Evolutionary conservation across 2,797 vertebrate species (phyloP).

Genomic region (Antennarius maculatus): DNA sequence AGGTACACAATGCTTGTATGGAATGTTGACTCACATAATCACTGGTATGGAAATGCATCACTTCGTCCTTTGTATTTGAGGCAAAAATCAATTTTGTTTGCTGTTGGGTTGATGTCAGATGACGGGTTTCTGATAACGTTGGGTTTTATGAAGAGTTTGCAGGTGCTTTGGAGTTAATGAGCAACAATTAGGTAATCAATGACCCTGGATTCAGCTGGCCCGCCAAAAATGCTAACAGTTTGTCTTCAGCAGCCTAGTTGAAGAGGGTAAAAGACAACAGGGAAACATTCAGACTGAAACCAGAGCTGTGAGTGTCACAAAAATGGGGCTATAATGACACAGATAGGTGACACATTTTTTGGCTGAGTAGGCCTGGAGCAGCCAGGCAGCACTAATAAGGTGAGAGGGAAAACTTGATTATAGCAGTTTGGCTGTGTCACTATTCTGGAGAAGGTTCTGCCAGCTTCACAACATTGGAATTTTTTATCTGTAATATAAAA

Average conservation of each 20-base stretch:
- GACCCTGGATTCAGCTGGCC: constrained; percentile 40
- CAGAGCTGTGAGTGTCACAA: constrained; percentile 37
- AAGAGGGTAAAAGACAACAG: constrained; percentile 44
- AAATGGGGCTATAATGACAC: constrained; percentile 58
- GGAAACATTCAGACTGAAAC: constrained; percentile 13
- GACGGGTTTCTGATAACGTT: constrained; percentile 20
- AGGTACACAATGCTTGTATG: no score
- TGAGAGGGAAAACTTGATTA: constrained; percentile 37
- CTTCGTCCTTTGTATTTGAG: background rate
- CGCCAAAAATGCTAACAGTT: constrained; percentile 16
- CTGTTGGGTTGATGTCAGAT: constrained; percentile 7
- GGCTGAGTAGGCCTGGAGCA: constrained; percentile 45
- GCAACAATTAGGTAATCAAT: constrained; percentile 72
- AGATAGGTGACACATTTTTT: constrained; percentile 67
- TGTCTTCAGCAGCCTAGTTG: constrained; percentile 36
- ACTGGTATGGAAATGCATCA: background rate
- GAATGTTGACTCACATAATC: background rate
- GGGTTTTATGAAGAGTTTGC: constrained; percentile 39
- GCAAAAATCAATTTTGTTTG: background rate
- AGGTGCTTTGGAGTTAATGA: constrained; percentile 61
- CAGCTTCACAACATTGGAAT: background rate
- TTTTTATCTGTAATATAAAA: background rate
- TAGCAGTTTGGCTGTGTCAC: constrained; percentile 8
- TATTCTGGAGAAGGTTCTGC: constrained; percentile 13
- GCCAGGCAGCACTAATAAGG: constrained; percentile 62